Percentiles rank a stretch among this genome's conserved stretches.
phyloP scores from a whole-genome alignment of 2,797 vertebrate genomes.

The Hydrocynus forskahlii region DNA sequence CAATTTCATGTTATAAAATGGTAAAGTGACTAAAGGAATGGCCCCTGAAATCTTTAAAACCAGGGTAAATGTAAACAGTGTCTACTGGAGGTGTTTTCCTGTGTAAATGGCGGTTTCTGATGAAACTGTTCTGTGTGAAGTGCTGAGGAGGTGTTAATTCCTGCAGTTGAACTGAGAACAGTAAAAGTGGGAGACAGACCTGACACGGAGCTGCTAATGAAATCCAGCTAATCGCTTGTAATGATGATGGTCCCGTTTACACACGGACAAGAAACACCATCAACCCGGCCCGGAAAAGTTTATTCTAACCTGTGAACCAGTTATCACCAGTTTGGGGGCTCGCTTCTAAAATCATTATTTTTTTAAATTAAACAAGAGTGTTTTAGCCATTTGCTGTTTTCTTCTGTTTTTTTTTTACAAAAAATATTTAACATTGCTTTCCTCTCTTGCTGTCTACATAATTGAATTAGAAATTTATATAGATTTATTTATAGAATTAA shows the following conservation, averaged over 20 bases:
- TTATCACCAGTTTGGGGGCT: no score
- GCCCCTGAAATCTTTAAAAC: neutral
- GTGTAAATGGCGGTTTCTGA: conserved; percentile 5
- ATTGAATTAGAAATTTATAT: no score
- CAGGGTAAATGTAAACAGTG: neutral
- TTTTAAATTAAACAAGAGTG: no score
- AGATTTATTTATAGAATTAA: no score
- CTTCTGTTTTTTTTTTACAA: no score
- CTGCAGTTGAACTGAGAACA: neutral
- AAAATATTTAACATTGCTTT: no score
- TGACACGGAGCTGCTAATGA: conserved; percentile 64
- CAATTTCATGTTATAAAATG: neutral
- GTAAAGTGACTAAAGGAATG: no score
- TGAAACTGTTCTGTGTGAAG: neutral
- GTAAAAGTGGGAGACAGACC: conserved; percentile 55
- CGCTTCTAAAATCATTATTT: no score
- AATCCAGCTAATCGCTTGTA: conserved; percentile 52
- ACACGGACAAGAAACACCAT: conserved; percentile 52
- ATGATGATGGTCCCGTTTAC: conserved; percentile 45
- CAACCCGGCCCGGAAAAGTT: conserved; percentile 32
- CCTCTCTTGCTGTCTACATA: no score
- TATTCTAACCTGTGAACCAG: conserved; percentile 24
- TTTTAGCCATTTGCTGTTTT: no score
- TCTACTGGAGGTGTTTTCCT: neutral
- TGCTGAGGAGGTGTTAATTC: neutral